phyloP scores from a whole-genome alignment of 2,797 vertebrate species.

The Perodicticus potto region DNA sequence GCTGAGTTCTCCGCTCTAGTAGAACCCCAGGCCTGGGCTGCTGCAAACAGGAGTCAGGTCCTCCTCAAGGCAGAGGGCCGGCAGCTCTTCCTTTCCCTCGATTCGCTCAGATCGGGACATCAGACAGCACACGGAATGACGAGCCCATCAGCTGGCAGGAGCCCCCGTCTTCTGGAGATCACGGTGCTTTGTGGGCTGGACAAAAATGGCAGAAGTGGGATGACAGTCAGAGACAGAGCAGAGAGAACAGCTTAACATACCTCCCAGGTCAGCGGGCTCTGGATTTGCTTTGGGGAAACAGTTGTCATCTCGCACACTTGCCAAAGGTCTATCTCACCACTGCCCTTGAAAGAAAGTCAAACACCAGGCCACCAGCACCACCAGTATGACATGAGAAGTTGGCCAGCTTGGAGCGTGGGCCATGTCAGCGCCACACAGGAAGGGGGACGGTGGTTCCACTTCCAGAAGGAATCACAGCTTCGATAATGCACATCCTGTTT shows the following conservation, averaged over 20 bases:
- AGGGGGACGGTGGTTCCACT: not conserved
- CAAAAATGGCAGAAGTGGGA: not conserved
- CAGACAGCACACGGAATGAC: rapidly evolving
- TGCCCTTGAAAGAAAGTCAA: not conserved
- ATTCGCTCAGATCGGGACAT: too few species aligned
- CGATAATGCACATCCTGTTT: rapidly evolving
- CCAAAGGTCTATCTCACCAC: rapidly evolving
- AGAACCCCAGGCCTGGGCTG: rapidly evolving
- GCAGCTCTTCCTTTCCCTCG: not conserved
- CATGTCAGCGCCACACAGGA: rapidly evolving
- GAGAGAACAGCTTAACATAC: not conserved
- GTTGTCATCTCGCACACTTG: too few species aligned
- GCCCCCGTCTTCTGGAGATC: not conserved
- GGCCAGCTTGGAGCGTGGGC: rapidly evolving
- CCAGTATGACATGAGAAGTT: rapidly evolving
- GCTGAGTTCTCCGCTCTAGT: rapidly evolving
- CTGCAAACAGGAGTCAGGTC: not conserved
- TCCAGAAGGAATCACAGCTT: not conserved
- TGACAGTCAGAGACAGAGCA: not conserved
- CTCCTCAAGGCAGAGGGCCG: rapidly evolving
- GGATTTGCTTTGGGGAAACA: not conserved
- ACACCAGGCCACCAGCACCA: not conserved
- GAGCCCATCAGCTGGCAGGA: not conserved
- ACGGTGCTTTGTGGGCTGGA: not conserved
- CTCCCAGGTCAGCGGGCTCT: rapidly evolving